phyloP scores from a whole-genome alignment of 2,888 invertebrate species.

The Lasioglossum morio region DNA sequence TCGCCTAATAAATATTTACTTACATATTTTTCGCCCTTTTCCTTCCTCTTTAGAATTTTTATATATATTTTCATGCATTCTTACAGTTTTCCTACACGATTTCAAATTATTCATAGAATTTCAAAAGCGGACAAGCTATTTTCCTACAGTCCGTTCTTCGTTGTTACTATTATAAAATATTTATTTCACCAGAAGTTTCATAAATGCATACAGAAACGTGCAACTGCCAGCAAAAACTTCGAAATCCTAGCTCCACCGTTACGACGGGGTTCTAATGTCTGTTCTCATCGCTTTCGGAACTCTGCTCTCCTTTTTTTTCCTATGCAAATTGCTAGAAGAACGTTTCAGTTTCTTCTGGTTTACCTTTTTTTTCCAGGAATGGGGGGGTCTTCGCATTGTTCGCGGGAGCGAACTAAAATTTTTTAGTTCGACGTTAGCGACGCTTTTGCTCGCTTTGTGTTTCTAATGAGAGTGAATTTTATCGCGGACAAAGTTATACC shows the following conservation, averaged over 20 bases:
- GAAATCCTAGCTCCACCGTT: neutral
- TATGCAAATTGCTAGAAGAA: neutral
- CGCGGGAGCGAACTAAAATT: neutral
- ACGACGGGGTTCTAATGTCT: neutral
- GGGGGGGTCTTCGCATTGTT: neutral
- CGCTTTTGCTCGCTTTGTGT: neutral
- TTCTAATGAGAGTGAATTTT: conserved; percentile 13
- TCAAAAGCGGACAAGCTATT: neutral
- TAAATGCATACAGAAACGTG: neutral
- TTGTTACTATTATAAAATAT: no score
- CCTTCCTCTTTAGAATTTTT: neutral
- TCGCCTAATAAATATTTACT: neutral
- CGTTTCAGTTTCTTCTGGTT: neutral
- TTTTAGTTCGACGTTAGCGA: neutral
- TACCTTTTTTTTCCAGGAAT: neutral
- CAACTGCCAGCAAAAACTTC: neutral
- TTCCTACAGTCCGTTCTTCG: neutral
- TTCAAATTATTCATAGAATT: neutral
- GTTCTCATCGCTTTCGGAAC: neutral
- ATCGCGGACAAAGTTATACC: neutral
- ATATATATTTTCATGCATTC: neutral
- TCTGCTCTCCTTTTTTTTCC: neutral
- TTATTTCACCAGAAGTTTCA: neutral
- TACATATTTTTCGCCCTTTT: neutral
- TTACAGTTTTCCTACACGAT: neutral